These are phyloP conservation scores for Drosophila acutilabella DNA, from an alignment of 2,888 invertebrate genomes.

Conservation along the genomic window DNA sequence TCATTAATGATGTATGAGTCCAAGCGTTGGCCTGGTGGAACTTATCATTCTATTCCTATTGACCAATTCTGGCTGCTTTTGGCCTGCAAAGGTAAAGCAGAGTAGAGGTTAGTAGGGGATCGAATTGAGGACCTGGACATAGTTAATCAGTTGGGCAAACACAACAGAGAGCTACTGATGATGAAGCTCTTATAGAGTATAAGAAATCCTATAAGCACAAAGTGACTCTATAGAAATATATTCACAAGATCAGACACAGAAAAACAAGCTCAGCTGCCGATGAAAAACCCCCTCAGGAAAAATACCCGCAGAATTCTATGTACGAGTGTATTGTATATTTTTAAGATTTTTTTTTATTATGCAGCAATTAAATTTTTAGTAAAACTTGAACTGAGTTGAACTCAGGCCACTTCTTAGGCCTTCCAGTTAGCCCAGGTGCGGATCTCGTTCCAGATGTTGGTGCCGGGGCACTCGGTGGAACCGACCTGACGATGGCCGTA, in stretches of 20 bases:
- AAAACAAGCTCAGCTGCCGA: not conserved
- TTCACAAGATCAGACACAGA: not conserved
- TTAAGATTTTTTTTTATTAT: slow-evolving; percentile 40
- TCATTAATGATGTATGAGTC: no score
- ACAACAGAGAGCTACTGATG: no score
- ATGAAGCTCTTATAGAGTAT: not conserved
- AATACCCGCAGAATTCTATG: slow-evolving; percentile 15
- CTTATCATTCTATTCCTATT: no score
- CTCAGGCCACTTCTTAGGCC: slow-evolving; percentile 49
- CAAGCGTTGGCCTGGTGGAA: no score
- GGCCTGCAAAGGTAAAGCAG: no score
- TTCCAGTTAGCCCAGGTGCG: slow-evolving; percentile 81
- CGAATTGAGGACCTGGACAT: no score
- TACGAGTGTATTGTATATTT: slow-evolving; percentile 37
- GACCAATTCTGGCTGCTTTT: no score
- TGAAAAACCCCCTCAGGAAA: slow-evolving; percentile 2
- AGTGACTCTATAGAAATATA: not conserved
- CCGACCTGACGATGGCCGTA: slow-evolving; percentile 82
- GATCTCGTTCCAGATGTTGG: slow-evolving; percentile 79
- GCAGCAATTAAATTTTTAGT: slow-evolving; percentile 15
- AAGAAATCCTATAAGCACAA: not conserved
- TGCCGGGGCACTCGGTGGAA: slow-evolving; percentile 82
- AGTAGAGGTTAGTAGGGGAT: no score
- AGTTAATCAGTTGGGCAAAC: no score
- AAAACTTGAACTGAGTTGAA: not conserved